Percentiles rank a stretch among this genome's conserved stretches.
phyloP scores from a whole-genome alignment of 2,113 vertebrate species.

The human region DNA sequence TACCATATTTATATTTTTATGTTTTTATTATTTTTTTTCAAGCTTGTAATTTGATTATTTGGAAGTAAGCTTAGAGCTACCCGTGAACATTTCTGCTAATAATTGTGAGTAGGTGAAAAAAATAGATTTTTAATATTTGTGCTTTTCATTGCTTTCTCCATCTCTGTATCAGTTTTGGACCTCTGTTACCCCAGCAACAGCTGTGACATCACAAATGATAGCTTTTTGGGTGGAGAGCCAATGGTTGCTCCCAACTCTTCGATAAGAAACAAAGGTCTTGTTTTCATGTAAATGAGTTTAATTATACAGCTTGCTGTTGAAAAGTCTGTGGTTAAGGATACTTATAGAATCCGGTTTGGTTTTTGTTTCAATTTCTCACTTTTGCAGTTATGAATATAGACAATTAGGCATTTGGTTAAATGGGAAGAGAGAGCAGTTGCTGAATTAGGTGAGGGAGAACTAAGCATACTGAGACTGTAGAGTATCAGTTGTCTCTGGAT shows the following conservation, averaged over 20 bases:
- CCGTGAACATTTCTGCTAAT: neutral
- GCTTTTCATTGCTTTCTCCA: conserved; percentile 39
- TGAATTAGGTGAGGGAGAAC: neutral
- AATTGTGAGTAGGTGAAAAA: conserved; percentile 23
- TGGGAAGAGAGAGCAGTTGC: neutral
- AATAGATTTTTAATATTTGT: conserved; percentile 29
- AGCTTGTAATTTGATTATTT: conserved; percentile 42
- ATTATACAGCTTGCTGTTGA: conserved; percentile 44
- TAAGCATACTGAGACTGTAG: neutral
- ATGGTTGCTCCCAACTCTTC: conserved; percentile 49
- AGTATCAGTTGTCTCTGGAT: neutral
- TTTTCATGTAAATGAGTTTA: conserved; percentile 48
- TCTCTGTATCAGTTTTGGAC: conserved; percentile 64
- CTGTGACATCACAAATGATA: conserved; percentile 66
- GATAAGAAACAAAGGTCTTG: conserved; percentile 74
- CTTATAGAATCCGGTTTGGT: neutral
- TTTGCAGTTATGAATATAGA: neutral
- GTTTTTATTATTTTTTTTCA: conserved; percentile 33
- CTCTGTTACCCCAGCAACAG: conserved; percentile 77
- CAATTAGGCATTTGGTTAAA: neutral
- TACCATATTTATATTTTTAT: neutral
- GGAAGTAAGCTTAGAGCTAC: neutral
- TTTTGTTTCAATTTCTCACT: conserved; percentile 8
- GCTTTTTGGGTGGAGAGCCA: conserved; percentile 69
- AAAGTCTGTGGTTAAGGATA: conserved; percentile 30